phyloP scores from a whole-genome alignment of 2,888 invertebrate species.

The Stenotaenia linearis region DNA sequence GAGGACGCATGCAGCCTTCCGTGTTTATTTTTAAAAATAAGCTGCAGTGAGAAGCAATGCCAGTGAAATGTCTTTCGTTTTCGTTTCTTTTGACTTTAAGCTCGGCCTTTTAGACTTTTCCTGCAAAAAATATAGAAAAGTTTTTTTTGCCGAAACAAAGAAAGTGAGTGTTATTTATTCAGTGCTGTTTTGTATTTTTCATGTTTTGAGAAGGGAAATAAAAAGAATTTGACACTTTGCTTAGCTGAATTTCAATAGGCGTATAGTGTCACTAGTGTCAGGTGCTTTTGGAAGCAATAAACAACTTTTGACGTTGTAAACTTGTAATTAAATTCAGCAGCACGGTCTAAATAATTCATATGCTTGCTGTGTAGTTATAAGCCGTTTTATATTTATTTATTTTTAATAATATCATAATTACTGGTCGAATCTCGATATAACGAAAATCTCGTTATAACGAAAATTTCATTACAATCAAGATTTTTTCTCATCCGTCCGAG shows the following conservation, averaged over 20 bases:
- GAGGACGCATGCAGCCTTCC: constrained; percentile 13
- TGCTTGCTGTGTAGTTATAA: neutral
- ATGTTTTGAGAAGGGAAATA: neutral
- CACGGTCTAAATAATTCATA: neutral
- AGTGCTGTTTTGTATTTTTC: neutral
- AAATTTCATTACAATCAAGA: no score
- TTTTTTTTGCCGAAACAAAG: neutral
- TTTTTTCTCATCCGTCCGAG: no score
- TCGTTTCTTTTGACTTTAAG: neutral
- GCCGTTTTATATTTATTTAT: no score
- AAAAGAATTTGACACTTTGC: neutral
- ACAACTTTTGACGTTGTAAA: neutral
- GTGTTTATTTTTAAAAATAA: neutral
- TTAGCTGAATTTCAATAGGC: neutral
- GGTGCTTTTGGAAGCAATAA: neutral
- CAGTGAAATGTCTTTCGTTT: neutral
- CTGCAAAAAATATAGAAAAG: neutral
- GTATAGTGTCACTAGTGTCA: neutral
- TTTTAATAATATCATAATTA: no score
- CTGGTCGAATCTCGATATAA: no score
- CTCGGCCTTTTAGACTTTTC: neutral
- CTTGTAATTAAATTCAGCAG: neutral
- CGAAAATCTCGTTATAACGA: no score
- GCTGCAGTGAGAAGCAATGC: constrained; percentile 10
- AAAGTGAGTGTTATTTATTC: neutral